phyloP scores from a whole-genome alignment of 2,113 vertebrate species.

The Pelmatolapia mariae region DNA sequence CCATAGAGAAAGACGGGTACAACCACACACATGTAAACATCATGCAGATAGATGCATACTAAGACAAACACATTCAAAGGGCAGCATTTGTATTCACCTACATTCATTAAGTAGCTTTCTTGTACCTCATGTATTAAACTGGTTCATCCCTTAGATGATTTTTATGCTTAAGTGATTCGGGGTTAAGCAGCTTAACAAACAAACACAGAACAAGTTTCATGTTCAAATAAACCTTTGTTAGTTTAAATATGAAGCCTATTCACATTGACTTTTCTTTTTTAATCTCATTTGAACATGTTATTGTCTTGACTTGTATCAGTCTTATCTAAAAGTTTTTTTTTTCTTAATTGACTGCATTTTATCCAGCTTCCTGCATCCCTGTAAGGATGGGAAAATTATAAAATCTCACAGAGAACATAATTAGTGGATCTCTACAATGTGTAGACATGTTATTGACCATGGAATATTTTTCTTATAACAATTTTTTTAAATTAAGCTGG shows the following conservation, averaged over 20 bases:
- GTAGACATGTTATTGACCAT: neutral
- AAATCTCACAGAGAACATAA: neutral
- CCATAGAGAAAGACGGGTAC: neutral
- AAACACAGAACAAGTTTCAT: neutral
- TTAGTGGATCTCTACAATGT: neutral
- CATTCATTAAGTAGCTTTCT: neutral
- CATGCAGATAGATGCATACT: neutral
- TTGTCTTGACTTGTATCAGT: neutral
- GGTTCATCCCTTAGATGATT: neutral
- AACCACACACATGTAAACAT: neutral
- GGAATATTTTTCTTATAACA: neutral
- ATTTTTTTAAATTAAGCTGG: neutral
- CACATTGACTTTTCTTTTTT: neutral
- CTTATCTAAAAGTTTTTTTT: neutral
- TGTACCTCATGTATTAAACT: neutral
- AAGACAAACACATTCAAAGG: constrained; percentile 4
- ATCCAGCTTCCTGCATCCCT: neutral
- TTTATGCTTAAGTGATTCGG: neutral
- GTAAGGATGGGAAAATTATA: neutral
- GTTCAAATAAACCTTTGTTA: neutral
- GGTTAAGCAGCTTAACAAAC: neutral
- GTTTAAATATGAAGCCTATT: neutral
- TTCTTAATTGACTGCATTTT: neutral
- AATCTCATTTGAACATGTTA: neutral
- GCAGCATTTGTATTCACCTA: constrained; percentile 2